These are phyloP conservation scores for Cryptotis parvus DNA, from an alignment of 2,113 vertebrate genomes.

Conservation along the genomic window DNA sequence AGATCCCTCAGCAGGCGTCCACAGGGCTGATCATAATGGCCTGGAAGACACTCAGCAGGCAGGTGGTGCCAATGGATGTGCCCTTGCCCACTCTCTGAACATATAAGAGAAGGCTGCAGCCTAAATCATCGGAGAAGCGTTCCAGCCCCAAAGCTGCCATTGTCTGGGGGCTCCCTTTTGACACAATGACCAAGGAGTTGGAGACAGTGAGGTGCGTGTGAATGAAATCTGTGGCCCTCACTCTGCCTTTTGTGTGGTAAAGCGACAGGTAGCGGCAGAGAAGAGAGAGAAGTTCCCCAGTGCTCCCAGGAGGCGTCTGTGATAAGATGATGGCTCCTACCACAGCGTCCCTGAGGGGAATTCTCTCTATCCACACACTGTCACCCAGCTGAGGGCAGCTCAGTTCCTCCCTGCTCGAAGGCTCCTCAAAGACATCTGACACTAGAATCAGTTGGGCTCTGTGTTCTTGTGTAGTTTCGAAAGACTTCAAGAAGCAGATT, in stretches of 20 bases:
- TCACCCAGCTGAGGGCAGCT: neutral
- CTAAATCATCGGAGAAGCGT: neutral
- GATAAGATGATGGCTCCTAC: neutral
- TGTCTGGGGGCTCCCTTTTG: neutral
- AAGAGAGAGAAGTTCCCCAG: neutral
- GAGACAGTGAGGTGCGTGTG: neutral
- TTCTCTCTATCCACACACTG: neutral
- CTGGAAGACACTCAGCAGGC: conserved; percentile 38
- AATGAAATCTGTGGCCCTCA: neutral
- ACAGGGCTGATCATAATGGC: neutral
- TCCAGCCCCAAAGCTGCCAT: neutral
- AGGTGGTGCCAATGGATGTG: neutral
- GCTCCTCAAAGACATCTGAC: too few species aligned
- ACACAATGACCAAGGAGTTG: neutral
- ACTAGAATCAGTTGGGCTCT: too few species aligned
- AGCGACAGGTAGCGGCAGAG: neutral
- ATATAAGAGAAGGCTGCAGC: neutral
- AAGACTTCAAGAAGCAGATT: too few species aligned
- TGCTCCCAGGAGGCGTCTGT: neutral
- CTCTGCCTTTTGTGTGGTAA: fast-evolving
- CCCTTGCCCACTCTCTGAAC: neutral
- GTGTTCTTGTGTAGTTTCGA: too few species aligned
- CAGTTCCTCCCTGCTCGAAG: neutral
- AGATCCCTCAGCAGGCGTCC: neutral
- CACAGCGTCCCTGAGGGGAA: neutral